Evolutionary conservation across 2,797 vertebrate genomes (phyloP), one percentile per base, ranked within the genome.

Genomic region (Propithecus deckenii): DNA sequence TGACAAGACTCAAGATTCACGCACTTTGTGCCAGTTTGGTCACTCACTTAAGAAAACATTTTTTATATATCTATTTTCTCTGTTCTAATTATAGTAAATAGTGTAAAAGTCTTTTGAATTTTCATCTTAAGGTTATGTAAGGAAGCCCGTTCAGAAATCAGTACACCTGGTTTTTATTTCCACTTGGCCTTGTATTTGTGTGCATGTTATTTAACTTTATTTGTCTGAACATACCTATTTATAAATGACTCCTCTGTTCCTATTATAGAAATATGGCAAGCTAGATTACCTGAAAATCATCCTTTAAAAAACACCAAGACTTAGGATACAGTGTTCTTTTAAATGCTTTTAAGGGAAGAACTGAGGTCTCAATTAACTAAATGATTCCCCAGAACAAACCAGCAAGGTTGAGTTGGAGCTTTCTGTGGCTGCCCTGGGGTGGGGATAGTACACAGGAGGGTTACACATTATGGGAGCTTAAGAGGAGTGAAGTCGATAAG

Each of bases 341-440:
- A 85, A 95, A 85, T 78, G 52, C 50, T 95, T 95, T 65, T 87
- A 65, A 92, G 76, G 69, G n/a, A n/a, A 86, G 59, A 86, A 41
- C 43, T 41, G 35, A 86, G 22, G 13, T 81, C 65, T 83, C 80
- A 23, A 71, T 91, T 80, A 52, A 76, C 35, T 79, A 78, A 96
- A 28, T 30, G 35, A 55, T 91, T 61, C 59, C 63, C 41, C 28
- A 67, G 22, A 94, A 74, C 28, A 43, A 92, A 86, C 14, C 38
- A 79, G 38, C 20, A 32, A 74, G n/a, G 0, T 20, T 85, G 57
- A 65, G n/a, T 63, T 80, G 50, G 57, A 88, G 35, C 38, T 86
- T 65, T 92, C 69, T 71, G 74, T 89, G 43, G 59, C 81, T n/a
- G 4, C 28, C 28, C 3, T 46, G 10, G 61, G 43, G 5, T 78